These are phyloP conservation scores for Sminthurinus aureus DNA, from an alignment of 2,888 invertebrate genomes.

Conservation along the genomic window DNA sequence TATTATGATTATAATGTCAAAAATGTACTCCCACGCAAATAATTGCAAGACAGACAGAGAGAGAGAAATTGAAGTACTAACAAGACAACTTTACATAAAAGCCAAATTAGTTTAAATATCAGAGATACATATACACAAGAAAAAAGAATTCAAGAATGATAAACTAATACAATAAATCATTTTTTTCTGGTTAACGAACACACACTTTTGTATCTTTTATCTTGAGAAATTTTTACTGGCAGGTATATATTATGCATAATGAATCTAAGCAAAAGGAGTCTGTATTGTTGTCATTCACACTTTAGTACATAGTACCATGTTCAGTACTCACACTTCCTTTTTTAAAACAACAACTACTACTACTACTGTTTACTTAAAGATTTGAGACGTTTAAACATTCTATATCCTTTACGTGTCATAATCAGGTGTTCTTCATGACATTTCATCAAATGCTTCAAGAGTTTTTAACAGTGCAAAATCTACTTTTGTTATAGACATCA, in stretches of 20 bases:
- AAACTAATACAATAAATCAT: background rate
- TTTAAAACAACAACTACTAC: no score
- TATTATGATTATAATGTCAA: background rate
- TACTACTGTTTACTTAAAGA: no score
- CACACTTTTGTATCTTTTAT: background rate
- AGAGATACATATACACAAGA: background rate
- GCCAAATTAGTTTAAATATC: background rate
- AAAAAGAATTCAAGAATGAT: background rate
- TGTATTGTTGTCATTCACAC: no score
- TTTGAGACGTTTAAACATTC: no score
- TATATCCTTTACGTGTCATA: no score
- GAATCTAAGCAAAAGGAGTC: background rate
- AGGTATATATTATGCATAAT: background rate
- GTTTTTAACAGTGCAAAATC: no score
- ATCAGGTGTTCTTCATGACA: no score
- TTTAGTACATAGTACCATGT: no score
- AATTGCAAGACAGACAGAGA: background rate
- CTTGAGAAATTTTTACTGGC: background rate
- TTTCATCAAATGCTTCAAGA: no score
- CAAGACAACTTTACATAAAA: background rate
- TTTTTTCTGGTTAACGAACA: background rate
- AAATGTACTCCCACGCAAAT: background rate
- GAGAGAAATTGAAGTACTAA: background rate
- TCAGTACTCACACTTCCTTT: no score
- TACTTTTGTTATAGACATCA: background rate